Evolutionary conservation across 2,797 vertebrate species (phyloP), one percentile per base, ranked within the genome.

Genomic region (Mus minutoides): DNA sequence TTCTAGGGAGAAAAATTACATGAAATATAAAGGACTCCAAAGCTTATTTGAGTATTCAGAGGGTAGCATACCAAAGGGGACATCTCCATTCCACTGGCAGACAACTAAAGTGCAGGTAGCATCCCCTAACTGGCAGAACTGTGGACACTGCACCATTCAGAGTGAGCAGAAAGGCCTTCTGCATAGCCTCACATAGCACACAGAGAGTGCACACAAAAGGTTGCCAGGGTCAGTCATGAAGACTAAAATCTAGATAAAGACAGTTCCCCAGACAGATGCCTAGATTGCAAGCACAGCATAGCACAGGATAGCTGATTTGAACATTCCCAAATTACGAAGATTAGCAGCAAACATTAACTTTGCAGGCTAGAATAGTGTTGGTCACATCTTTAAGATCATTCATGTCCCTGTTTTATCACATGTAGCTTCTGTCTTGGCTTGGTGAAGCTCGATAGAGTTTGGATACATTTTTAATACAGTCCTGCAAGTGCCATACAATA

Each of bases 141-240:
- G 87, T 43, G 93, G 94, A 97, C 94, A 92, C 8, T 4, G 83
- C 49, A 62, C 96, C 84, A 93, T 97, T 95, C 71, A 82, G 78
- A 88, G 13, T 91, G 96, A 97, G 98, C 97, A 98, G 97, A 98
- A 99, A 99, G 98, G 98, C 98, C 98, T 98, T 98, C 85, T 52
- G 97, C 40, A 95, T 94, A 60, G 37, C 71, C 46, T 95, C 46
- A 80, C 43, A 19, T 2, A 43, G 64, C 90, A 78, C 46, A 9
- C 37, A 5, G 46, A 88, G 60, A 17, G 58, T 80, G 93, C 87
- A 77, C 83, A 96, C 91, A 92, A 96, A 96, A 92, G 79, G 88
- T 91, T 97, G 69, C 95, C 73, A 67, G 26, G 91, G 94, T 97
- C 93, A 95, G 96, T 96, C 95, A 96, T 16, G 0, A 87, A 90